Conservation (phyloP, 2,888 invertebrate species). For the Thelaira solivaga region DNA sequence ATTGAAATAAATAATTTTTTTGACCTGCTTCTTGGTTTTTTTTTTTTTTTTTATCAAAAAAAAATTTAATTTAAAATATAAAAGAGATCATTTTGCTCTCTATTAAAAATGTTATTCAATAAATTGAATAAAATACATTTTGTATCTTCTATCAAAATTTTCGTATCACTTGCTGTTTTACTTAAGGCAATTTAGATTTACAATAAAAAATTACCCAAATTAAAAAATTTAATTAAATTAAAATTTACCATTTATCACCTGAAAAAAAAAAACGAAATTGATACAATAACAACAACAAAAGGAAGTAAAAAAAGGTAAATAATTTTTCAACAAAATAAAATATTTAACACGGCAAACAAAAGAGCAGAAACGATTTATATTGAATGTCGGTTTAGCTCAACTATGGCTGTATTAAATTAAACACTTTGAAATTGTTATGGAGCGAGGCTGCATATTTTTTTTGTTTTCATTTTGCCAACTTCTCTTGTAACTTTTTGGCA, state of each 20-base stretch:
- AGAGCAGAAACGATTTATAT: constrained; percentile 54
- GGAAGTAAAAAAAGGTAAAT: neutral
- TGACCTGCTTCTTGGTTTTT: no score
- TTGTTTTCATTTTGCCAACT: constrained; percentile 5
- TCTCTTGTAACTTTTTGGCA: constrained; percentile 35
- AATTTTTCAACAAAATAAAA: constrained; percentile 36
- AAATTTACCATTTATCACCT: constrained; percentile 54
- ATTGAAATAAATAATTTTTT: no score
- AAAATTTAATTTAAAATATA: no score
- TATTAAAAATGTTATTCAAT: no score
- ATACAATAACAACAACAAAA: neutral
- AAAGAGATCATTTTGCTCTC: no score
- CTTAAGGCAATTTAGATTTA: constrained; percentile 6
- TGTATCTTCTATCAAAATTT: neutral
- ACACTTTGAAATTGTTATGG: constrained; percentile 50
- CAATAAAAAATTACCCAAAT: constrained; percentile 55
- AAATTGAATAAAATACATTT: neutral
- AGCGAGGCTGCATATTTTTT: no score
- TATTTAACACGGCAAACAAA: constrained; percentile 29
- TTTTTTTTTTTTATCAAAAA: no score
- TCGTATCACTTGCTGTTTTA: constrained; percentile 1
- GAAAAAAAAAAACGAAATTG: neutral
- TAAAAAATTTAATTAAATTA: constrained; percentile 62
- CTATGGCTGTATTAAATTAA: constrained; percentile 61
- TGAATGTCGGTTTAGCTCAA: constrained; percentile 42